phyloP scores from a whole-genome alignment of 2,797 vertebrate genomes.

The Argya squamiceps region DNA sequence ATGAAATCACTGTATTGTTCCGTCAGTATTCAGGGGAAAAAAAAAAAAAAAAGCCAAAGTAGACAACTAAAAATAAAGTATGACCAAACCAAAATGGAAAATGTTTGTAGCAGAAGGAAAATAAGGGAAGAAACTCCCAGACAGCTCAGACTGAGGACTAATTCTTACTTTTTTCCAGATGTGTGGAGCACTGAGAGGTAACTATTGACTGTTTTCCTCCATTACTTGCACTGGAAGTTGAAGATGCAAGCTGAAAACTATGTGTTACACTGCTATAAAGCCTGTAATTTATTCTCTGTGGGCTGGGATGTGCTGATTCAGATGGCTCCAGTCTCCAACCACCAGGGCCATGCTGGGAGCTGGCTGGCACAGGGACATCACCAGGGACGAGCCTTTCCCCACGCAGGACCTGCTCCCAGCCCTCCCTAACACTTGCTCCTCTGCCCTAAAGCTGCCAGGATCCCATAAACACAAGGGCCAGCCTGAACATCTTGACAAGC shows the following conservation, averaged over 20 bases:
- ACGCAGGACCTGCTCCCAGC: neutral
- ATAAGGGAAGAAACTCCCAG: slow-evolving; percentile 32
- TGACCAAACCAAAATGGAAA: slow-evolving; percentile 59
- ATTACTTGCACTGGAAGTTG: slow-evolving; percentile 59
- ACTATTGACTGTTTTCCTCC: slow-evolving; percentile 52
- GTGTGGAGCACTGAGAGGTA: slow-evolving; percentile 59
- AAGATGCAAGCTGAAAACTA: slow-evolving; percentile 78
- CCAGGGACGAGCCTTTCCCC: neutral
- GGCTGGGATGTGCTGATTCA: slow-evolving; percentile 82
- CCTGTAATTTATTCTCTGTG: slow-evolving; percentile 75
- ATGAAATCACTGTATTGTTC: neutral
- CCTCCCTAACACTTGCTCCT: neutral
- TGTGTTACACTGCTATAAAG: slow-evolving; percentile 73
- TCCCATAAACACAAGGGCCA: neutral
- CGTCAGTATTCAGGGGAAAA: neutral
- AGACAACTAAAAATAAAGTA: slow-evolving; percentile 56
- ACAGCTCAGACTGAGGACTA: slow-evolving; percentile 36
- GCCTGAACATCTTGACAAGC: neutral
- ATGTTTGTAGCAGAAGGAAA: slow-evolving; percentile 55
- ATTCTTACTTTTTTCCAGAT: slow-evolving; percentile 75
- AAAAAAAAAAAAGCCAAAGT: neutral
- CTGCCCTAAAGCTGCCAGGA: neutral
- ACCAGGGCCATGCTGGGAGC: slow-evolving; percentile 53
- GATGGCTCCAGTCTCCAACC: slow-evolving; percentile 71
- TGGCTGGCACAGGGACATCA: neutral